Evolutionary conservation across 2,888 invertebrate species (phyloP), one percentile per base, ranked within the genome.

Genomic region (Lycocerus yunnanus): DNA sequence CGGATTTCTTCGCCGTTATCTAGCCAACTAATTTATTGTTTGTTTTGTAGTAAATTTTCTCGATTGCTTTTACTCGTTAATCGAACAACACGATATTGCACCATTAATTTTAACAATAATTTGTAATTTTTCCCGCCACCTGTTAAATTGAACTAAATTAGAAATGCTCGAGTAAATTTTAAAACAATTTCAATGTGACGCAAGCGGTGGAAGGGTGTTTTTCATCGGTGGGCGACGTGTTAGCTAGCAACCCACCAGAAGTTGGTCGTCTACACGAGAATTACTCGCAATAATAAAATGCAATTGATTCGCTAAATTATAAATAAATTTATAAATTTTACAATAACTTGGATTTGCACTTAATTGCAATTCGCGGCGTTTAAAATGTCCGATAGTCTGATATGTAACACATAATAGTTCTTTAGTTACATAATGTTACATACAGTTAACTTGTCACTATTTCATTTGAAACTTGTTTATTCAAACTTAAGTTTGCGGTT

Each of bases 401-500:
- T 43, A 43, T 43, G 43, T 43, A 43, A 43, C 43, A 43, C n/a
- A 43, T 43, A 43, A 73, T 69, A 73, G 67, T 69, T 61, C 66
- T 69, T 73, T 66, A 66, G 73, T 69, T 73, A 69, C 69, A 69
- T 66, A 66, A 66, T 16, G 69, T 69, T 69, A 66, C 69, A 66
- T 73, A 73, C 73, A 73, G 73, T 73, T 73, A 73, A 18, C 63
- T 69, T 66, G 43, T 43, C 43, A 43, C 20, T 63, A 63, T 18
- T 63, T 63, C 14, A 18, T 63, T 63, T 63, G n/a, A 63, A 18
- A 18, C 61, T 15, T 63, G 61, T n/a, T 20, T 18, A 63, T 63
- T 63, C 16, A 20, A 63, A 63, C 16, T 18, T 18, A 63, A 63
- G 20, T 16, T 63, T 18, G 61, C 61, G 61, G 61, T 63, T 63